phyloP scores from a whole-genome alignment of 2,888 invertebrate genomes.

The Caradrina clavipalpis region DNA sequence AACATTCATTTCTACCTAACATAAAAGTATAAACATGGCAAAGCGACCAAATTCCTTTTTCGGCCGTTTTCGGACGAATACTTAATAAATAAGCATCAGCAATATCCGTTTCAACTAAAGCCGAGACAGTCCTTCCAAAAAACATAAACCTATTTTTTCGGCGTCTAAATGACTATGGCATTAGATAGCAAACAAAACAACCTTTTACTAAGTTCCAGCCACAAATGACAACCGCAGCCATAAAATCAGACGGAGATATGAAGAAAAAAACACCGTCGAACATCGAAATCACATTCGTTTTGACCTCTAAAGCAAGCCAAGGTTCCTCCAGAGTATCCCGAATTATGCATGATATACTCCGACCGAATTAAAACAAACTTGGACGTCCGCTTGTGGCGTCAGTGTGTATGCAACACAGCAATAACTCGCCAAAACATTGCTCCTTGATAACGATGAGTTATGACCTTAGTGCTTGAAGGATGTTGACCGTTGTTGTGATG shows the following conservation, averaged over 20 bases:
- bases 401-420: constrained; percentile 14
- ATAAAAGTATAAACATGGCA: background rate
- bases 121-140: no score
- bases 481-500: constrained; percentile 1
- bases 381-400: constrained; percentile 21
- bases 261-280: background rate
- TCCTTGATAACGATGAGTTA: constrained; percentile 16
- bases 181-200: background rate
- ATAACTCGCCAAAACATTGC: constrained; percentile 21
- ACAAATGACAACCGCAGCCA: background rate
- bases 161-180: no score
- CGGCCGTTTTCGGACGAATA: background rate
- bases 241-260: background rate
- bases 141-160: no score
- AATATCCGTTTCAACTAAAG: background rate
- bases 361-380: constrained; percentile 30
- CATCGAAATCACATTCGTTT: constrained; percentile 17
- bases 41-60: background rate
- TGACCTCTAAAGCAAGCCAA: constrained; percentile 37
- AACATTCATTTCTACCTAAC: no score
- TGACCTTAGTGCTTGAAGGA: constrained; percentile 24
- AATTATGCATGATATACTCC: constrained; percentile 47
- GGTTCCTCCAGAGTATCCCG: constrained; percentile 37
- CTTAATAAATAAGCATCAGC: background rate
- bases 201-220: background rate